phyloP scores from a whole-genome alignment of 2,113 vertebrate species.

The Syrrhaptes paradoxus region DNA sequence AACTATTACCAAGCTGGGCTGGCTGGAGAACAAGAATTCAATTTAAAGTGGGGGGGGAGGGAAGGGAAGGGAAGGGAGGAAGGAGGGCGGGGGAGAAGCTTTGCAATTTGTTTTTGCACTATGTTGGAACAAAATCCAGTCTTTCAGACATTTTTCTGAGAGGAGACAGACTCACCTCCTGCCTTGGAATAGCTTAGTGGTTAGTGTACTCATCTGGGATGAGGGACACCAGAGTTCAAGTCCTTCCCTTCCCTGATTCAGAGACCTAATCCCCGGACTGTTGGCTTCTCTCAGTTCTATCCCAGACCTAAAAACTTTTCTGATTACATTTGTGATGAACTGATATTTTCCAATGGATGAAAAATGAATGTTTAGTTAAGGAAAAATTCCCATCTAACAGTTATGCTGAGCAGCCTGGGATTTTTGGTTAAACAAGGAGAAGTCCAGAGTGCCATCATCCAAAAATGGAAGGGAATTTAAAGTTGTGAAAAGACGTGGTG shows the following conservation, averaged over 20 bases:
- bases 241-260: conserved; percentile 41
- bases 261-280: background rate
- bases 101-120: background rate
- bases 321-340: background rate
- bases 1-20: too few species aligned
- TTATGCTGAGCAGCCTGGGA: background rate
- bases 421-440: background rate
- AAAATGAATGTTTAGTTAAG: background rate
- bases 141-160: conserved; percentile 2
- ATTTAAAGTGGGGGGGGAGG: too few species aligned
- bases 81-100: background rate
- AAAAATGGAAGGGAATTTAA: background rate
- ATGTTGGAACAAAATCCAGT: background rate
- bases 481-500: background rate
- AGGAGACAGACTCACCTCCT: conserved; percentile 33
- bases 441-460: background rate
- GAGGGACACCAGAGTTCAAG: conserved; percentile 30
- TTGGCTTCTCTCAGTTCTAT: background rate
- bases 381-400: background rate
- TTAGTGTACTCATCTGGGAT: conserved; percentile 8
- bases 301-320: background rate
- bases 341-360: conserved; percentile 6
- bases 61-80: too few species aligned
- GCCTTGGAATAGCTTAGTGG: conserved; percentile 9
- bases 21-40: too few species aligned